Evolutionary conservation across 2,888 invertebrate species (phyloP), one percentile per base, ranked within the genome.

Genomic region (Epistrophe eligans): DNA sequence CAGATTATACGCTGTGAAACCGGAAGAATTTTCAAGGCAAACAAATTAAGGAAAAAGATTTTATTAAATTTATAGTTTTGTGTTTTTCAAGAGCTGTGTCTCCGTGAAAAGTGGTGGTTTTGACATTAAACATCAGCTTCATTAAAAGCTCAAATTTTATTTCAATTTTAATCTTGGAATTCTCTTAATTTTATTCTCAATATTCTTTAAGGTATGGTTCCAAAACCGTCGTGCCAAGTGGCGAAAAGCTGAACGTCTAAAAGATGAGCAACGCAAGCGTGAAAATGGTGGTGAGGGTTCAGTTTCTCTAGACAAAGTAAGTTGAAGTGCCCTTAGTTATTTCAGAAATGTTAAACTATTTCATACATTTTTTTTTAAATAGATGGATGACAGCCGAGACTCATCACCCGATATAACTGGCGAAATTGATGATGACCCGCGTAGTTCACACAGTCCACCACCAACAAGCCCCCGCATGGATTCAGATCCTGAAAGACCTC

Each of bases 221-320:
- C 98, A 98, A 94, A 98, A 98, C 91, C 95, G 98, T 57, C 94
- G 98, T 80, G 98, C 98, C 52, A 98, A 98, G 93, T 98, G 98
- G 98, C 94, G 98, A 85, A 98, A 98, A 93, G 97, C 97, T 60
- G 98, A 98, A 92, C 94, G 98, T 43, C 95, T 98, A 91, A 98
- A 98, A 94, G 98, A 98, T 91, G 98, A 98, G 91, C 97, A 98
- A 92, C 94, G 97, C 84, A 97, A 97, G 91, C 94, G 97, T 67
- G 97, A 97, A 90, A 97, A 96, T 15, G 95, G 95, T 67, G 96
- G 95, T 52, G 94, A 95, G 77, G 94, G 95, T 89, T 94, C 95
- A 28, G 95, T 95, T 89, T 93, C 95, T 82, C 95, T 95, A 89
- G 94, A 93, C 62, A 93, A 93, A 90, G 93, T 93, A 90, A 89